Evolutionary conservation across 2,888 invertebrate genomes (phyloP).

Genomic region (Zygogramma bicolorata): DNA sequence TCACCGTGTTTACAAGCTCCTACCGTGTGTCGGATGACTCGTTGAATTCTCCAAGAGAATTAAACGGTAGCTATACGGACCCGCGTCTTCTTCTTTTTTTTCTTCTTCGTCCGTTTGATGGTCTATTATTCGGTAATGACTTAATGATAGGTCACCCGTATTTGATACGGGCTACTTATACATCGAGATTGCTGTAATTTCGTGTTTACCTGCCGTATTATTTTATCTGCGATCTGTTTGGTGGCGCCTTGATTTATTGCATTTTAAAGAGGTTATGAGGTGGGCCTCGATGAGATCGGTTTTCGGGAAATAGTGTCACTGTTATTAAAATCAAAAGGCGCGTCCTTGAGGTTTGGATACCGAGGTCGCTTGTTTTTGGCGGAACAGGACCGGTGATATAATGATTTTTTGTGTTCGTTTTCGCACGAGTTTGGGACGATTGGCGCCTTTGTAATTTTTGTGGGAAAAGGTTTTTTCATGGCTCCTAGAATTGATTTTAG

Average conservation of each 20-base stretch:
- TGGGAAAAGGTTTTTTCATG: neutral
- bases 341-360: neutral
- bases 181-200: slow-evolving; percentile 53
- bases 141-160: slow-evolving; percentile 53
- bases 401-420: neutral
- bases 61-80: slow-evolving; percentile 56
- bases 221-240: slow-evolving; percentile 41
- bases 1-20: slow-evolving; percentile 37
- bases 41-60: slow-evolving; percentile 48
- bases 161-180: slow-evolving; percentile 54
- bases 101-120: neutral
- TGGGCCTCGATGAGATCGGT: neutral
- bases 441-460: neutral
- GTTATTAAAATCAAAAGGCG: slow-evolving; percentile 36
- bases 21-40: slow-evolving; percentile 40
- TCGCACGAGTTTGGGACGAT: neutral
- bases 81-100: slow-evolving; percentile 25
- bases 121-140: slow-evolving; percentile 55
- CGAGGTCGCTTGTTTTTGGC: neutral
- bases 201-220: slow-evolving; percentile 32
- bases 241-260: slow-evolving; percentile 52
- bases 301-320: slow-evolving; percentile 40
- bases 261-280: slow-evolving; percentile 46
- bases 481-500: too few relatives aligned
- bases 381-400: neutral